These are phyloP conservation scores for Nomada fucata DNA, from an alignment of 2,888 invertebrate genomes.

Conservation along the genomic window DNA sequence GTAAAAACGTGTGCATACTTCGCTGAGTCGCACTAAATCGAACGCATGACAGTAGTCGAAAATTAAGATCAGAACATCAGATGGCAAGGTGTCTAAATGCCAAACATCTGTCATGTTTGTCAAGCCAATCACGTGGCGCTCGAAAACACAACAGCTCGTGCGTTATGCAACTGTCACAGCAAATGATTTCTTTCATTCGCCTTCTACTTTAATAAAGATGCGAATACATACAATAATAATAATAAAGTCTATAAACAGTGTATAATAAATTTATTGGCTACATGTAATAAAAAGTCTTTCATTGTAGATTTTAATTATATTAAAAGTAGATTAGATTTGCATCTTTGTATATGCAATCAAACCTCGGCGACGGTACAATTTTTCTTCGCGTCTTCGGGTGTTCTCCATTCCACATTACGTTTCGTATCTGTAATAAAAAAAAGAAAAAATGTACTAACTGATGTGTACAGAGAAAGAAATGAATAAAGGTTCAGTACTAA, in stretches of 20 bases:
- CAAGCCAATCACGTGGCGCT: constrained; percentile 46
- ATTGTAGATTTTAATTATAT: neutral
- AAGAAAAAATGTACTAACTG: neutral
- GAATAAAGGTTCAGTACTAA: neutral
- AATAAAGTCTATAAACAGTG: neutral
- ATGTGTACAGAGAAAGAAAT: neutral
- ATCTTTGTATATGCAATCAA: neutral
- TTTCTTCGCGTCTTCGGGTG: constrained; percentile 75
- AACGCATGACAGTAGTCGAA: constrained; percentile 85
- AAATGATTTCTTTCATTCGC: neutral
- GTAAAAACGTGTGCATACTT: constrained; percentile 84
- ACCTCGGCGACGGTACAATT: constrained; percentile 63
- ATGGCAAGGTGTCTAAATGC: constrained; percentile 81
- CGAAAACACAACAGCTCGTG: constrained; percentile 15
- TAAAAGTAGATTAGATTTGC: neutral
- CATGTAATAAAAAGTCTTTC: neutral
- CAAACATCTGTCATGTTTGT: constrained; percentile 76
- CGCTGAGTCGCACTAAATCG: constrained; percentile 85
- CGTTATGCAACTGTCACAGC: neutral
- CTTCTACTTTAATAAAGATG: neutral
- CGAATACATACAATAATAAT: too few relatives aligned
- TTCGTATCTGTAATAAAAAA: constrained; percentile 62
- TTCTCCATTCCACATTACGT: constrained; percentile 74
- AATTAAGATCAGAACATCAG: constrained; percentile 85
- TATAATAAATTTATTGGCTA: neutral